phyloP scores from a whole-genome alignment of 2,113 vertebrate species.

The Gallinago undulata region DNA sequence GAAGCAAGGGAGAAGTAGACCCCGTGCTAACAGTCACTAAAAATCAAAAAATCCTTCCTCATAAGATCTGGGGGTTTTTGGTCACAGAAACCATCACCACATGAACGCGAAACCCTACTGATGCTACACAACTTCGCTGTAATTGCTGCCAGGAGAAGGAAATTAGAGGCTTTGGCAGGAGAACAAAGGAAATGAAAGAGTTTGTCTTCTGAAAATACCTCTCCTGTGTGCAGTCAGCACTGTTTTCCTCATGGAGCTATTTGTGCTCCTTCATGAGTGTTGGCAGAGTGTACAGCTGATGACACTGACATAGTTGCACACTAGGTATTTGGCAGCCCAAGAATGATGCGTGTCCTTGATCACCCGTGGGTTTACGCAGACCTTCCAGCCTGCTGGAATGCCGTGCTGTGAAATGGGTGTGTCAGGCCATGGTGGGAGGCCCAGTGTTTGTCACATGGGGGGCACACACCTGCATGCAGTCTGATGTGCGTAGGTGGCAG shows the following conservation, averaged over 20 bases:
- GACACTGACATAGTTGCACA: not conserved
- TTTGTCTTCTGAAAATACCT: not conserved
- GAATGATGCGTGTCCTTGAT: not conserved
- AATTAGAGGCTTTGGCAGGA: not conserved
- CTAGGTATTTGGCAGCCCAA: not conserved
- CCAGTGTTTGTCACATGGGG: not conserved
- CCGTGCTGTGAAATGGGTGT: not conserved
- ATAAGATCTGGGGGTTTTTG: not conserved
- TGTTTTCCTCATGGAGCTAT: not conserved
- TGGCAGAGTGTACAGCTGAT: not conserved
- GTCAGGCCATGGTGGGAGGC: not conserved
- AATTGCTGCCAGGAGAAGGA: not conserved
- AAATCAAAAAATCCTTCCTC: not conserved
- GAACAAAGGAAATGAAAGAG: slow-evolving; percentile 13
- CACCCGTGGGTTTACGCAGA: not conserved
- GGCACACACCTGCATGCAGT: not conserved
- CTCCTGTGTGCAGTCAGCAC: not conserved
- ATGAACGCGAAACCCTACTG: not conserved
- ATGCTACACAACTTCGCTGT: not conserved
- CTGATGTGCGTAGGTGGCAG: accelerated
- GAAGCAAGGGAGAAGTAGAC: not conserved
- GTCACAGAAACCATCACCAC: not conserved
- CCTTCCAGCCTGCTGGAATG: not conserved
- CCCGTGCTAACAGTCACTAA: not conserved
- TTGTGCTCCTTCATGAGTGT: not conserved